Percentiles rank a stretch among this genome's conserved stretches.
phyloP scores from a whole-genome alignment of 2,113 vertebrate species.

The Gadus chalcogrammus region DNA sequence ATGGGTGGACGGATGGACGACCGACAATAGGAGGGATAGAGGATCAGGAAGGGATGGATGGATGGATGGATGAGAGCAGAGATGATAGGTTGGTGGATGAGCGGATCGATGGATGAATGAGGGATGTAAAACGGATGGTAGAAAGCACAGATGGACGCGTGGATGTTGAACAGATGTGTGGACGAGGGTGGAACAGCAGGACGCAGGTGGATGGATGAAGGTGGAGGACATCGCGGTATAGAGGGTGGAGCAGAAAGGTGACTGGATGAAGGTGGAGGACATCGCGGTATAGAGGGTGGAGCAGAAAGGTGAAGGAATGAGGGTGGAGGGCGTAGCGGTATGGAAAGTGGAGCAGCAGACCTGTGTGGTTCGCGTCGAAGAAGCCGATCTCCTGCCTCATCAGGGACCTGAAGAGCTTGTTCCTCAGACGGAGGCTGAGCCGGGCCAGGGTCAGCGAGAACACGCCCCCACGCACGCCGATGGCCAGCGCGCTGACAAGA shows the following conservation, averaged over 20 bases:
- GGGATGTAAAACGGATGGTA: neutral
- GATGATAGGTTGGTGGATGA: no score
- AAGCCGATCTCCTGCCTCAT: conserved; percentile 91
- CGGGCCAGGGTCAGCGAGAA: conserved; percentile 89
- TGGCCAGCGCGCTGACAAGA: conserved; percentile 81
- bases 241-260: neutral
- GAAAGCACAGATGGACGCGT: no score
- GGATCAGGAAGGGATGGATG: neutral
- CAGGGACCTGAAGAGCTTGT: conserved; percentile 87
- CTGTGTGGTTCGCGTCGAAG: conserved; percentile 94
- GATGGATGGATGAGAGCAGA: neutral
- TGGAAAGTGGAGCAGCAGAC: conserved; percentile 57
- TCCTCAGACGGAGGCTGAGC: conserved; percentile 88
- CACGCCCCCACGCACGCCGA: conserved; percentile 88
- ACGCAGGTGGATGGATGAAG: no score
- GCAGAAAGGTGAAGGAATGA: no score
- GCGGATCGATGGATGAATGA: no score
- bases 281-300: conserved; percentile 13
- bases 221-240: conserved; percentile 4
- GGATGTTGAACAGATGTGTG: no score
- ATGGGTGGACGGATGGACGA: no score
- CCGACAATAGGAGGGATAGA: no score
- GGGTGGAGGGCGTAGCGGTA: no score
- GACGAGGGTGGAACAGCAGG: no score
- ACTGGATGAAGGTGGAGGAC: no score